A percentile compares a stretch with the other conserved stretches of the same genome.
Conservation (phyloP, 2,797 vertebrate species). For the Bovichtus diacanthus region DNA sequence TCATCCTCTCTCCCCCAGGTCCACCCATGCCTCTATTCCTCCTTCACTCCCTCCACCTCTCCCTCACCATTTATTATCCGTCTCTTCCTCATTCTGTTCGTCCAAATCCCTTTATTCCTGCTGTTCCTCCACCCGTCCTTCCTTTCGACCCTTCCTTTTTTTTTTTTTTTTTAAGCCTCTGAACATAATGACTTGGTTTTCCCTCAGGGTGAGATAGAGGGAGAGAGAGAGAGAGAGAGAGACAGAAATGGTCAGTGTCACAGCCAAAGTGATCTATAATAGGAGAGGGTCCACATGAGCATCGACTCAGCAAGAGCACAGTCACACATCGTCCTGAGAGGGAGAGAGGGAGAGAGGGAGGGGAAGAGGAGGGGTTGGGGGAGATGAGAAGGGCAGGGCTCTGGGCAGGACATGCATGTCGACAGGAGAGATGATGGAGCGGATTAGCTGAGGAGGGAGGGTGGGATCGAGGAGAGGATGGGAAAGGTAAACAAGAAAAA, state of each 20-base stretch:
- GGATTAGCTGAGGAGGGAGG: conserved; percentile 29
- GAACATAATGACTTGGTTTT: conserved; percentile 68
- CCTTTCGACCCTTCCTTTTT: conserved; percentile 37
- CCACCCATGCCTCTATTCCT: conserved; percentile 30
- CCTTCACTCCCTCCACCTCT: conserved; percentile 13
- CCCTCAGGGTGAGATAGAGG: conserved; percentile 48
- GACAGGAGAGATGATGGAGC: conserved; percentile 59
- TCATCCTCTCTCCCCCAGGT: conserved; percentile 61
- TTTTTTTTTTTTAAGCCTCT: conserved; percentile 56
- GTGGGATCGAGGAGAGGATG: conserved; percentile 35
- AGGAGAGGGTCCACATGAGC: conserved; percentile 57
- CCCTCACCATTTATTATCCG: conserved; percentile 38
- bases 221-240: conserved; percentile 26
- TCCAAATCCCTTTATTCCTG: conserved; percentile 58
- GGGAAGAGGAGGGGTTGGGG: conserved; percentile 34
- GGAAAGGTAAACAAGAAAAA: conserved; percentile 67
- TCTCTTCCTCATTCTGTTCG: conserved; percentile 32
- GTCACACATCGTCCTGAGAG: conserved; percentile 51
- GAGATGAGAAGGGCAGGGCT: conserved; percentile 59
- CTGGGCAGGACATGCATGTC: conserved; percentile 56
- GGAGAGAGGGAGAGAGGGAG: conserved; percentile 23
- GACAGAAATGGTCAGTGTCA: conserved; percentile 63
- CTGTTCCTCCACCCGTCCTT: conserved; percentile 40
- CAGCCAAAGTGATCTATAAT: conserved; percentile 69
- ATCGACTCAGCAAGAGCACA: conserved; percentile 50